Conservation (phyloP, 2,113 vertebrate species). For the Naja naja region DNA sequence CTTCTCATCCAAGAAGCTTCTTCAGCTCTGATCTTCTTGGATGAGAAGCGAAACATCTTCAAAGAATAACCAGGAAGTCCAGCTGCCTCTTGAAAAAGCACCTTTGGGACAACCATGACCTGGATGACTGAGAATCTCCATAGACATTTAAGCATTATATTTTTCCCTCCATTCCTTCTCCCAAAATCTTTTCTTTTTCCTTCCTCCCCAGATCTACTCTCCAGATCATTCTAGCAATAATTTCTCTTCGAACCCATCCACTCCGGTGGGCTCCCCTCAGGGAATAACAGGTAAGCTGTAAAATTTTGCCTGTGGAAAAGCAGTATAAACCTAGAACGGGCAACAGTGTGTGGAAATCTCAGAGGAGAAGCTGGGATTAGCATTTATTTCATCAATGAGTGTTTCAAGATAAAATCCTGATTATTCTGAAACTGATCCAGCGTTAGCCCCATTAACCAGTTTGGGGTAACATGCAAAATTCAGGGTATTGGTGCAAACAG, state of each 20-base stretch:
- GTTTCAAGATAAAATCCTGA: not conserved
- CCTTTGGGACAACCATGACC: too few species aligned
- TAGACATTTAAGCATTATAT: not conserved
- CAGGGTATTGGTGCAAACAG: not conserved
- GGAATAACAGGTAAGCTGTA: conserved; percentile 85
- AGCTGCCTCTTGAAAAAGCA: too few species aligned
- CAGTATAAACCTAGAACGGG: not conserved
- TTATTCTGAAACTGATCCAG: not conserved
- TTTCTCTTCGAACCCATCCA: conserved; percentile 93
- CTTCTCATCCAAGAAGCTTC: too few species aligned
- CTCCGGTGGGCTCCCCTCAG: conserved; percentile 94
- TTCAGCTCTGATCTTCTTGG: too few species aligned
- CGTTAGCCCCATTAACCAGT: not conserved
- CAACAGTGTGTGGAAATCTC: not conserved
- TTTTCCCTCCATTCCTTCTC: not conserved
- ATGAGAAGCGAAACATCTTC: too few species aligned
- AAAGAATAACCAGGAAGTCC: too few species aligned
- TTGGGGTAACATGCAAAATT: not conserved
- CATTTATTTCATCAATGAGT: not conserved
- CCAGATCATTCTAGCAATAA: conserved; percentile 98
- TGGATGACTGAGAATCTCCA: too few species aligned
- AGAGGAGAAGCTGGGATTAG: not conserved
- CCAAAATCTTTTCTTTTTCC: not conserved
- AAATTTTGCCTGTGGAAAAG: not conserved
- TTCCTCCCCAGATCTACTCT: conserved; percentile 86